Evolutionary conservation across 2,888 invertebrate genomes (phyloP).

Genomic region (Rhagonycha lutea): DNA sequence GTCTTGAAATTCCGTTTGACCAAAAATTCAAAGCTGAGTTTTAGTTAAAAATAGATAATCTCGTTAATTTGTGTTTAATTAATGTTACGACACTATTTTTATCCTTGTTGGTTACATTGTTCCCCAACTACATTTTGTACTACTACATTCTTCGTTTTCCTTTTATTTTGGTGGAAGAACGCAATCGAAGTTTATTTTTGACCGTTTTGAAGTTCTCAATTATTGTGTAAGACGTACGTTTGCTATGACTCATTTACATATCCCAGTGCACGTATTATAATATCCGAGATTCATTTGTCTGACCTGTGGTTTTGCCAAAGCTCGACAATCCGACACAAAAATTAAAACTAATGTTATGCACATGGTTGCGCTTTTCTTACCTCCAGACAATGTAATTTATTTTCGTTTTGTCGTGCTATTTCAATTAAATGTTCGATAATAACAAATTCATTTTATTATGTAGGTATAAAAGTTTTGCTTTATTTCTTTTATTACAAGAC

Average conservation of each 20-base stretch:
- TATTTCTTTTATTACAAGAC: not conserved
- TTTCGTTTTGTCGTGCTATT: not conserved
- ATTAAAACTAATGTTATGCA: slow-evolving; percentile 18
- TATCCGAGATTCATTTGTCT: slow-evolving; percentile 22
- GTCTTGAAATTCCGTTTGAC: slow-evolving; percentile 50
- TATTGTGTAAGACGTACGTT: slow-evolving; percentile 22
- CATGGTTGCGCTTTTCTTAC: slow-evolving; percentile 3
- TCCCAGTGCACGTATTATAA: slow-evolving; percentile 20
- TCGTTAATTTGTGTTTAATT: slow-evolving; percentile 33
- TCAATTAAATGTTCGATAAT: not conserved
- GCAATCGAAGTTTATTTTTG: slow-evolving; percentile 15
- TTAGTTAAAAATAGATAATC: slow-evolving; percentile 48
- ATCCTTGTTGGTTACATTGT: slow-evolving; percentile 22
- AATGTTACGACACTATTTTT: slow-evolving; percentile 14
- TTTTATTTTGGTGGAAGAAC: slow-evolving; percentile 1
- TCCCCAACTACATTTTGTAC: not conserved
- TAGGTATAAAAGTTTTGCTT: not conserved
- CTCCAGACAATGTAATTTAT: slow-evolving; percentile 6
- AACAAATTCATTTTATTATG: not conserved
- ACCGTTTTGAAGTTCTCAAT: slow-evolving; percentile 11
- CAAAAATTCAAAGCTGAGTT: slow-evolving; percentile 48
- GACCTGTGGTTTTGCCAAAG: slow-evolving; percentile 21
- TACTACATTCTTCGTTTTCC: slow-evolving; percentile 1
- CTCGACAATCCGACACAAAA: slow-evolving; percentile 14
- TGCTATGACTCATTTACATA: slow-evolving; percentile 22